These are phyloP conservation scores for Alviniconcha strummeri DNA, from an alignment of 2,888 invertebrate species.

Conservation along the genomic window DNA sequence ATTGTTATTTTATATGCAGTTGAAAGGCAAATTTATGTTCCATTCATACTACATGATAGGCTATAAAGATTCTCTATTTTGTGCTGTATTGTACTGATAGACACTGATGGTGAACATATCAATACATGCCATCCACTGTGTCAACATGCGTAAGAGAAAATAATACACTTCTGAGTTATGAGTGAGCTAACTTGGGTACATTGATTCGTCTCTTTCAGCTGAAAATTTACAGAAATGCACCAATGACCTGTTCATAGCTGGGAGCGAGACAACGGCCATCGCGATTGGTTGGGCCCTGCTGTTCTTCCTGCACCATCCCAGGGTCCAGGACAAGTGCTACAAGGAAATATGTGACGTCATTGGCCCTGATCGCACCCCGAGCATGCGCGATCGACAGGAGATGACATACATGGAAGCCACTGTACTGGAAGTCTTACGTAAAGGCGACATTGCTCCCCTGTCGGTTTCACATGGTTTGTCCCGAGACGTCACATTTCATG, in stretches of 20 bases:
- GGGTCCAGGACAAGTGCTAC: conserved; percentile 71
- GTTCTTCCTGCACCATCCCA: conserved; percentile 85
- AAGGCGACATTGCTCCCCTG: conserved; percentile 54
- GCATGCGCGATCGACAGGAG: conserved; percentile 44
- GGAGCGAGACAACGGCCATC: conserved; percentile 84
- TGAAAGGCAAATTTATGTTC: no score
- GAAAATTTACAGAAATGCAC: conserved; percentile 13
- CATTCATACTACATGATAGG: no score
- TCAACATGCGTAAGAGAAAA: no score
- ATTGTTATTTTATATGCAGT: no score
- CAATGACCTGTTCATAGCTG: conserved; percentile 57
- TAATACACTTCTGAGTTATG: no score
- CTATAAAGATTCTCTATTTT: no score
- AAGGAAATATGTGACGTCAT: conserved; percentile 65
- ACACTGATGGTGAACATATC: no score
- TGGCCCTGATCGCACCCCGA: conserved; percentile 51
- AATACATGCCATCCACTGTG: no score
- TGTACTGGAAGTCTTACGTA: conserved; percentile 57
- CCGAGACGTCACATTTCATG: conserved; percentile 55
- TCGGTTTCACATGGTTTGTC: conserved; percentile 42
- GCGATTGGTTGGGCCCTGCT: conserved; percentile 90
- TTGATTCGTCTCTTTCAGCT: neutral
- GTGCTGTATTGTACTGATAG: no score
- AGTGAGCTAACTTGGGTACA: no score
- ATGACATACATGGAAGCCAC: conserved; percentile 59